Percentiles rank a stretch among this genome's conserved stretches.
These are phyloP conservation scores for Microctenopoma steveboyesi DNA, from an alignment of 2,797 vertebrate genomes.

Conservation along the genomic window DNA sequence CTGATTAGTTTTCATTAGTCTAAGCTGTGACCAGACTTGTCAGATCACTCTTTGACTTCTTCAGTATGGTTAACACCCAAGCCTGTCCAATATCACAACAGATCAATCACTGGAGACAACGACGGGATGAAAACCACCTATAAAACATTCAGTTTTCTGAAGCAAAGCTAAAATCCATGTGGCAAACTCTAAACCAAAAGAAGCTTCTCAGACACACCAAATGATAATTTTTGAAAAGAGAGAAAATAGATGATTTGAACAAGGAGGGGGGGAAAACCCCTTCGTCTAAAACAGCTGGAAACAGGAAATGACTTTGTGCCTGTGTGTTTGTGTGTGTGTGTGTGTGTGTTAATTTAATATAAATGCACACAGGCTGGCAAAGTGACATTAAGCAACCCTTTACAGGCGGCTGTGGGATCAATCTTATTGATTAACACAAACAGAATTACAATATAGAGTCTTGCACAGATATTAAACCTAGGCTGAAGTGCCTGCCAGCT, in stretches of 20 bases:
- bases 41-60: slow-evolving; percentile 11
- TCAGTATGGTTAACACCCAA: slow-evolving; percentile 3
- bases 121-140: slow-evolving; percentile 27
- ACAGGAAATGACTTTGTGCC: slow-evolving; percentile 66
- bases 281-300: slow-evolving; percentile 66
- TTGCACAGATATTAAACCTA: slow-evolving; percentile 45
- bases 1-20: slow-evolving; percentile 13
- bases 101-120: slow-evolving; percentile 30
- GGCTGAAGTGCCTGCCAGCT: slow-evolving; percentile 37
- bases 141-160: slow-evolving; percentile 25
- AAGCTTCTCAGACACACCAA: slow-evolving; percentile 30
- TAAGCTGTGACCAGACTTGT: slow-evolving; percentile 10
- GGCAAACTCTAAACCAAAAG: slow-evolving; percentile 33
- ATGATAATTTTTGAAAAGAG: slow-evolving; percentile 43
- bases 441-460: slow-evolving; percentile 27
- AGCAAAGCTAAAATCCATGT: slow-evolving; percentile 45
- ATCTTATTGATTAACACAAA: slow-evolving; percentile 37
- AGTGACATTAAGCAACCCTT: slow-evolving; percentile 23
- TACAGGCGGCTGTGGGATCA: slow-evolving; percentile 32
- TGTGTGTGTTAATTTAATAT: slow-evolving; percentile 33
- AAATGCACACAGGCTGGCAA: slow-evolving; percentile 25
- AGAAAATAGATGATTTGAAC: slow-evolving; percentile 47
- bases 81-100: slow-evolving; percentile 11
- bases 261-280: slow-evolving; percentile 42
- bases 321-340: slow-evolving; percentile 23